Evolutionary conservation across 2,113 vertebrate species (phyloP), one percentile per base, ranked within the genome.

Genomic region (Cebidichthys violaceus): DNA sequence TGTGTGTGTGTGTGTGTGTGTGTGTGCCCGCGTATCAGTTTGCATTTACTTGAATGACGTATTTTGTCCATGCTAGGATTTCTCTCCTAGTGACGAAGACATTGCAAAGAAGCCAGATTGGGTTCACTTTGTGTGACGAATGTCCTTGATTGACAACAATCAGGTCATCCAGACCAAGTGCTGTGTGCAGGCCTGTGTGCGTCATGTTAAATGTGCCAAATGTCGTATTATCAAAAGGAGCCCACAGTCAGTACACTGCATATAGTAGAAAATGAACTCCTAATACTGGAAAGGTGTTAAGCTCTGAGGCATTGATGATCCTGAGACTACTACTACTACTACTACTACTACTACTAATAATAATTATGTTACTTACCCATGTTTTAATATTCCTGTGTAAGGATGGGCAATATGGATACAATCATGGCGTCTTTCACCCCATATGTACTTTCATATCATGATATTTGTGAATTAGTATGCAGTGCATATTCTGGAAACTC

Each of bases 11-110:
- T 33, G 65, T 29, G 39, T 0, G 6, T n/a, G 29, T 52, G 45
- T 52, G 67, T 70, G 31, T 52, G 9, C 17, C 50, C 1, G 14
- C 39, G 75, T 77, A 86, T 92, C 88, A 83, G 82, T 82, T 88
- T 89, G 74, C 65, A 4, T 81, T 47, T 70, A 80, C 82, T 82
- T 75, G 70, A 88, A 89, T 88, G 82, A 89, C 22, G 2, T 61
- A 70, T 84, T 90, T 87, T 84, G 65, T 76, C 76, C 70, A 11
- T 78, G 64, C 81, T 92, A 81, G 81, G 86, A 85, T 89, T 90
- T 91, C 87, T 55, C 29, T 62, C 66, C 24, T 14, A 8, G 59
- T 73, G 83, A 88, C 43, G 31, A 15, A 2, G 6, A 69, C 61
- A 52, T 67, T 59, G 79, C 75, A 75, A 33, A 81, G 39, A 70